Base-by-base conservation (phyloP, 2,113 vertebrate genomes). In the Panthera uncia region DNA sequence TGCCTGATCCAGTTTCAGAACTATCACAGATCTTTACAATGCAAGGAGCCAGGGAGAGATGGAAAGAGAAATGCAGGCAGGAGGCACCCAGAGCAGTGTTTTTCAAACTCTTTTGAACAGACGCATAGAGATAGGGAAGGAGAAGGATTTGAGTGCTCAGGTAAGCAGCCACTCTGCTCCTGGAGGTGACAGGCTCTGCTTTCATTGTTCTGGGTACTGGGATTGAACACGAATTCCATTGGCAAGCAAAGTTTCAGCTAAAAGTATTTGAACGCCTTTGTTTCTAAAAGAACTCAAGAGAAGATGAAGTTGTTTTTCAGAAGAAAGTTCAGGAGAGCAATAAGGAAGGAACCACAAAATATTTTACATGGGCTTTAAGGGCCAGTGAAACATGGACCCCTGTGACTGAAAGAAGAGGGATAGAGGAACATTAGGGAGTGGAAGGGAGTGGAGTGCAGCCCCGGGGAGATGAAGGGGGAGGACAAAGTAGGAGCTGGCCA, bases 391-490 rank as follows among this genome's bases (percentile, higher is more conserved):
- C 14, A 29, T 71, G 76, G 55, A 19, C 23, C 23, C 23, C 1
- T 18, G 7, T 48, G 63, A 52, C 31, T 78, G n/a, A 78, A 29
- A 91, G 18, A 57, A 78, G 94, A 27, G 8, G 16, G 71, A 52
- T 4, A 76, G 69, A 89, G 69, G 13, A 16, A 29, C 41, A 48
- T 45, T 0, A 7, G 19, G 25, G 74, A 8, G 38, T 8, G 31
- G 2, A 1, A 14, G 10, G 15, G 23, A 41, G 38, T 1, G 21
- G 68, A 29, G 36, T 0, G 2, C 5, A 25, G 73, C 12, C 25
- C 8, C 0, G 18, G 4, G 48, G 55, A 29, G 45, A 25, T 4
- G 0, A 8, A 19, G 21, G n/a, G 31, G 16, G 71, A 36, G 16
- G 15, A 9, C 48, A 31, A 45, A 61, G 21, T 55, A 89, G 66